These are phyloP conservation scores for Chouioia cunea DNA, from an alignment of 2,888 invertebrate genomes.

Conservation along the genomic window DNA sequence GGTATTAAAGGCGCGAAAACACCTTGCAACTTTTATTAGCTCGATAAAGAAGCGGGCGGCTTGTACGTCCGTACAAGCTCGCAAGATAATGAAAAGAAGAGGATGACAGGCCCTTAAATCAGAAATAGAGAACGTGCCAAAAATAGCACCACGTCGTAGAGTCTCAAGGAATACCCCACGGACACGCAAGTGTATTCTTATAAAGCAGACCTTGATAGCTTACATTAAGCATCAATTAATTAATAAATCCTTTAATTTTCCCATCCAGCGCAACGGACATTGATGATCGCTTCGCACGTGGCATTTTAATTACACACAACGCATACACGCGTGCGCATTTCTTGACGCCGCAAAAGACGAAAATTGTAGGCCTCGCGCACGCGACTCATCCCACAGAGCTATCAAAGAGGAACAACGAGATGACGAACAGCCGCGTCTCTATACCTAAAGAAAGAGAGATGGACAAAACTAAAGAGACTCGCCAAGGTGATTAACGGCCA, in stretches of 20 bases:
- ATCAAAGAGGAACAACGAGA: slow-evolving; percentile 32
- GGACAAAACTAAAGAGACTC: not conserved
- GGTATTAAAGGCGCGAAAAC: too few species aligned
- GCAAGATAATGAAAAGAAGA: too few species aligned
- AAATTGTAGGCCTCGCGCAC: not conserved
- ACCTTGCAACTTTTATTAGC: too few species aligned
- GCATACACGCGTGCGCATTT: not conserved
- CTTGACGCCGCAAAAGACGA: not conserved
- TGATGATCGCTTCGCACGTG: slow-evolving; percentile 8
- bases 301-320: slow-evolving; percentile 25
- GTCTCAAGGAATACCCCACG: too few species aligned
- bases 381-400: slow-evolving; percentile 27
- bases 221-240: slow-evolving; percentile 34
- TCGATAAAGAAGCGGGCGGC: too few species aligned
- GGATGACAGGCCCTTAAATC: not conserved
- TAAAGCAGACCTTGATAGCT: too few species aligned
- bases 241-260: slow-evolving; percentile 9
- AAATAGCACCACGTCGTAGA: too few species aligned
- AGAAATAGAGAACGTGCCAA: too few species aligned
- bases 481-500: slow-evolving; percentile 33
- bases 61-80: too few species aligned
- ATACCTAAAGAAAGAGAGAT: not conserved
- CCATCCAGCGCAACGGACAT: not conserved
- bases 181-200: too few species aligned
- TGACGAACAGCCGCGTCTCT: slow-evolving; percentile 27